phyloP scores from a whole-genome alignment of 2,113 vertebrate genomes.

The Larimichthys crocea region DNA sequence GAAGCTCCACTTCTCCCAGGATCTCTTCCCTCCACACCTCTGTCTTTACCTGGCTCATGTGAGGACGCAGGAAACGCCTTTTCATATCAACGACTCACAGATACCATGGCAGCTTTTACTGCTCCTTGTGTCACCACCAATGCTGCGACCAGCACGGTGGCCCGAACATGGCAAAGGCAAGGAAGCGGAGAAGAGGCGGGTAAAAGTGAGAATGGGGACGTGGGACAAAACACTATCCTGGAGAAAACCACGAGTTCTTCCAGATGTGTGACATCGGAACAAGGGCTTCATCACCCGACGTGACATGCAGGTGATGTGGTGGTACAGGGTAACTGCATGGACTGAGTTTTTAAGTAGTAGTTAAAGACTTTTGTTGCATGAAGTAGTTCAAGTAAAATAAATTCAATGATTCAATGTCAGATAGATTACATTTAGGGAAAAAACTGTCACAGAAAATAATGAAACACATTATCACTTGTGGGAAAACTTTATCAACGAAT shows the following conservation, averaged over 20 bases:
- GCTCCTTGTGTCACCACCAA: constrained; percentile 34
- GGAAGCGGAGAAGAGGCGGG: neutral
- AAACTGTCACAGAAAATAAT: neutral
- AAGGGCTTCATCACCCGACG: constrained; percentile 90
- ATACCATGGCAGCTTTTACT: constrained; percentile 77
- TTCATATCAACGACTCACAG: constrained; percentile 11
- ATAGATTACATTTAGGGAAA: neutral
- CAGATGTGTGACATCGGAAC: constrained; percentile 90
- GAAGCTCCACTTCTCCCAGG: constrained; percentile 58
- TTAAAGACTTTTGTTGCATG: neutral
- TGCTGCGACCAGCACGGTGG: constrained; percentile 16
- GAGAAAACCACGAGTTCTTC: constrained; percentile 92
- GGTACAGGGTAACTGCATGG: neutral
- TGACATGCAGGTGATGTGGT: constrained; percentile 91
- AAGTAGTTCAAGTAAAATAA: neutral
- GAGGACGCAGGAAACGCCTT: constrained; percentile 36
- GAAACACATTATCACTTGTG: neutral
- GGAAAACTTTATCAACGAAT: neutral
- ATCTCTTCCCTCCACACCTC: constrained; percentile 48
- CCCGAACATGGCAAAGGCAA: constrained; percentile 33
- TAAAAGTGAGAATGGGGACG: constrained; percentile 23
- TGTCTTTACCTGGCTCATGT: constrained; percentile 60
- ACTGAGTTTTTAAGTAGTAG: neutral
- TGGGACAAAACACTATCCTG: constrained; percentile 76
- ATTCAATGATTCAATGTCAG: fast-evolving